These are phyloP conservation scores for Notarius lentiginosus DNA, from an alignment of 2,113 vertebrate genomes.

Conservation along the genomic window DNA sequence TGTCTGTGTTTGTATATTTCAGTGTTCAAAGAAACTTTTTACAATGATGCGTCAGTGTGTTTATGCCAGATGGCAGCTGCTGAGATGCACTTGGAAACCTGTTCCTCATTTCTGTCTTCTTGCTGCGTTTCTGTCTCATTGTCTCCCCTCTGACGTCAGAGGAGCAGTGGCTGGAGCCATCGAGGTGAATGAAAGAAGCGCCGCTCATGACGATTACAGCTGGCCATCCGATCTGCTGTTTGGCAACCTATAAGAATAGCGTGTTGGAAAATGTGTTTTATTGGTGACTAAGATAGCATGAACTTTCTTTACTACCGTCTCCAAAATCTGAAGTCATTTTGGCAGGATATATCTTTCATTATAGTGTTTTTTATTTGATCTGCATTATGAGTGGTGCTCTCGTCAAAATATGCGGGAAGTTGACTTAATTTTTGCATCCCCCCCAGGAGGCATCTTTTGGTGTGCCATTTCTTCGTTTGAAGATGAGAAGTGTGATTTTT, in stretches of 20 bases:
- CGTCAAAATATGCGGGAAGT: background rate
- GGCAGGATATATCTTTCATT: background rate
- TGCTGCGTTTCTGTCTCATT: slow-evolving; percentile 13
- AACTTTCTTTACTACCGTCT: background rate
- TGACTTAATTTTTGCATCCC: background rate
- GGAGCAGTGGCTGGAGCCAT: background rate
- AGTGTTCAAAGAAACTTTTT: background rate
- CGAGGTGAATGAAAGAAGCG: background rate
- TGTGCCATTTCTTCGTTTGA: slow-evolving; percentile 8
- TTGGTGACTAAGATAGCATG: background rate
- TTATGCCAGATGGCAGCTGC: slow-evolving; percentile 6
- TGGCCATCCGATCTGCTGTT: slow-evolving; percentile 1
- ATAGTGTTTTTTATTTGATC: background rate
- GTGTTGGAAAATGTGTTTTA: background rate
- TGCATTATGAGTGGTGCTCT: background rate
- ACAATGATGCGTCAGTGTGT: slow-evolving; percentile 15
- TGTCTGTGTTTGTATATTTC: background rate
- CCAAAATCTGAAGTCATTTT: background rate
- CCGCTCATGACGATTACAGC: slow-evolving; percentile 16
- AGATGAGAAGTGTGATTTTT: background rate
- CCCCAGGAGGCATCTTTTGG: background rate
- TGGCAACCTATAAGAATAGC: background rate
- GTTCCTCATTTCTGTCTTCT: slow-evolving; percentile 14
- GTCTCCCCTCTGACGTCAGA: background rate
- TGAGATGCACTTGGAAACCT: slow-evolving; percentile 17